Base-by-base conservation (phyloP, 2,888 invertebrate species). In the Ophraella communa region DNA sequence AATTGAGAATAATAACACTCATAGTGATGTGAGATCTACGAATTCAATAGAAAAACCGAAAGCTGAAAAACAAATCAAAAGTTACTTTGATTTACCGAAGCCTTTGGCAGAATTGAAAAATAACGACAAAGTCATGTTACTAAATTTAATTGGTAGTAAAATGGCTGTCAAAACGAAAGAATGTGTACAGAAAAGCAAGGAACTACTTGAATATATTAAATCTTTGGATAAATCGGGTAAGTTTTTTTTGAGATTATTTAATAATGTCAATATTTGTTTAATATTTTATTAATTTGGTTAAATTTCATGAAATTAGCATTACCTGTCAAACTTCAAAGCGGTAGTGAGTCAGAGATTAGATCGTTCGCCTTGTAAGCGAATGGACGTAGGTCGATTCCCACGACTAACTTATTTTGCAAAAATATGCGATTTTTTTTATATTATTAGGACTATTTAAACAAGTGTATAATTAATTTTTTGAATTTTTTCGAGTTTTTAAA, bases 151-250 rank as follows among this genome's bases (percentile, higher is more conserved):
- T 2, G 65, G 66, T 8, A 66, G 65, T n/a, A 67, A 65, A 58
- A 69, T 79, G 11, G 67, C 70, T 11, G 65, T 78, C 11, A 71
- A 73, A 54, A 79, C 74, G 4, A 77, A 62, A 57, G 76, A 77
- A 27, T 73, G 71, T 24, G 65, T 69, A 23, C 44, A 39, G 1
- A 62, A 69, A 21, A 65, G 73, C 10, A 73, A 70, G 20, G 67
- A 72, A 44, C 52, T 79, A 10, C 63, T 68, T 4, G 55, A 68
- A 11, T 68, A 71, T 60, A 67, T 75, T 4, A 58, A 59, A 11
- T 53, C 35, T 11, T 59, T 73, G 35, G 59, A 72, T 47, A 71
- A 68, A 58, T 47, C 61, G 10, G 24, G 71, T 71, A 53, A 69
- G 66, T 67, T 27, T 45, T 39, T n/a, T 27, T 45, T 49, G 3